Evolutionary conservation across 2,797 vertebrate genomes (phyloP), one percentile per base, ranked within the genome.

Genomic region (Mormyrops boulengeri): DNA sequence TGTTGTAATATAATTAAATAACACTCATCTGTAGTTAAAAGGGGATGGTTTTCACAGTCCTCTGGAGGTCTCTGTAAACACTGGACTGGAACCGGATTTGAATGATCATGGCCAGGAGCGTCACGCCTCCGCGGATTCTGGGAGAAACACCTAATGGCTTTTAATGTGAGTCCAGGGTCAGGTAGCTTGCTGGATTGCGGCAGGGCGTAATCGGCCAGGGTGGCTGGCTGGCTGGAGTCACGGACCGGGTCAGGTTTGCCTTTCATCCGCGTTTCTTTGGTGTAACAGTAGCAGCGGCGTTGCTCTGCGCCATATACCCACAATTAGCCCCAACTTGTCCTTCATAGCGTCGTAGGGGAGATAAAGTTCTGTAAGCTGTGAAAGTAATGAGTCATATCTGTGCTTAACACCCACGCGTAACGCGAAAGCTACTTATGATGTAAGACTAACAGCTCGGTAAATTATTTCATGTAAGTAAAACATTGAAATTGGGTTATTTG

Each of bases 1-100:
- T 34, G 47, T 53, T 77, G 69, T 77, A 77, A 77, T 77, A 77
- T 77, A 77, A 77, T 77, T 77, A 77, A 77, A 77, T 77, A 38
- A 77, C 12, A 77, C 12, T 77, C 14, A 41, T 77, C 69, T 77
- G 69, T 77, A 44, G 69, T 77, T 38, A 69, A 77, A 41, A 77
- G 41, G 38, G 4, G 69, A 77, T 41, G 44, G 9, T 85, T 50
- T 85, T 52, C 84, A 85, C 2, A 22, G 17, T 57, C 85, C 22
- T 57, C 49, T 38, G 8, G 50, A 57, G 85, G 30, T 26, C 26
- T 17, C 26, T 12, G 49, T 57, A 57, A 53, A n/a, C 26, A 87
- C n/a, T 30, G 50, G 52, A 57, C 22, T 7, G 49, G 52, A 55
- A 34, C 34, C 2, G 85, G 52, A 87, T 55, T 38, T 41, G 52